Base-by-base conservation (phyloP, 2,113 vertebrate genomes). In the Leptodactylus fuscus region DNA sequence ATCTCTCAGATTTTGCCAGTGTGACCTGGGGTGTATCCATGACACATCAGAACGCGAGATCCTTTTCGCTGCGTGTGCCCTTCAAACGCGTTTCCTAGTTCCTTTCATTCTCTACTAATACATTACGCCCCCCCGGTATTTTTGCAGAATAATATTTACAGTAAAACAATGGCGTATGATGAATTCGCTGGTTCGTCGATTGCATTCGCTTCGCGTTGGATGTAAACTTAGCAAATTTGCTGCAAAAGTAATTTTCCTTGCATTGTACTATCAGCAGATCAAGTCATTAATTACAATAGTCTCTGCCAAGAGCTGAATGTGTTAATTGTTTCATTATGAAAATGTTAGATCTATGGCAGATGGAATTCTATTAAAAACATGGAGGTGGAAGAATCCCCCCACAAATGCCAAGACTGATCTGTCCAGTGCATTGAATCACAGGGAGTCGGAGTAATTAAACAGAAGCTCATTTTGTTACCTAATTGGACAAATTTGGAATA, bases 261-360 rank as follows among this genome's bases (percentile, higher is more conserved):
- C 78, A 70, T 41, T 85, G 75, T 69, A 29, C 38, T 62, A 70
- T 79, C 44, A 65, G 75, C 60, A 55, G 32, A 85, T 70, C 46
- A 48, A 70, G 41, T 53, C 60, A 70, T 70, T 85, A 85, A 85
- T 85, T 69, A 79, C 69, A 36, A 69, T 27, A 27, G 65, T 70
- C 46, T 24, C 60, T 70, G 83, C 83, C 83, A 85, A 79, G 13
- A n/a, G 38, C 48, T 1, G 76, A 86, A 86, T 81, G 67, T 86
- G 62, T 86, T 86, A 81, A 86, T 86, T 58, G 84, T 81, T 86
- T 86, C 84, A 81, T 86, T 86, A 73, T 81, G 49, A 81, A 86
- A 86, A 58, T 58, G 76, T 81, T 86, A 86, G 62, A 80, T 60
- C 49, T 67, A 24, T 77, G 58, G 51, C 84, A 86, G 84, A 81